Evolutionary conservation across 2,888 invertebrate genomes (phyloP).

Genomic region (Tenthredo mesomela): DNA sequence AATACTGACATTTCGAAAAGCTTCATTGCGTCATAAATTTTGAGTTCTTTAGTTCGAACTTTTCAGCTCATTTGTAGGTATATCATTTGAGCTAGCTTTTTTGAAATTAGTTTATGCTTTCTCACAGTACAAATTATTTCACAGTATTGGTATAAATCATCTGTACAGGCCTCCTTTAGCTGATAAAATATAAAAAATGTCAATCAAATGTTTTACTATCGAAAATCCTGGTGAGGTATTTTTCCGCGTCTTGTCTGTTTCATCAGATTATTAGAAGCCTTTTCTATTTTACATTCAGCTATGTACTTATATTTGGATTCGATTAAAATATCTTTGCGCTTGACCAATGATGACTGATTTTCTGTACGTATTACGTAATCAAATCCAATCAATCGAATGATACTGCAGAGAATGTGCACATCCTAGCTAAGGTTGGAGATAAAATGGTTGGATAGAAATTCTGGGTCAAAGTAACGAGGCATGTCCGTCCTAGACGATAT

Average conservation of each 20-base stretch:
- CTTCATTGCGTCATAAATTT: too few relatives aligned
- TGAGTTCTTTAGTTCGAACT: too few relatives aligned
- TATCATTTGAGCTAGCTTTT: too few relatives aligned
- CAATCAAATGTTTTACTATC: neutral
- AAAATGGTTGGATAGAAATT: constrained; percentile 1
- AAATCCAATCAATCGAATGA: constrained; percentile 1
- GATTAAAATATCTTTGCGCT: neutral
- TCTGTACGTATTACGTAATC: neutral
- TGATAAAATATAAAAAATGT: too few relatives aligned
- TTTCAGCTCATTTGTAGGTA: too few relatives aligned
- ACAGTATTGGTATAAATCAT: too few relatives aligned
- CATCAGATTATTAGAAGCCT: neutral
- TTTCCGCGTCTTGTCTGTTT: neutral
- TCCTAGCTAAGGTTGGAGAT: neutral
- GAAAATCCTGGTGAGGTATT: neutral
- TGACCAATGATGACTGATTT: neutral
- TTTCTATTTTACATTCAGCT: neutral
- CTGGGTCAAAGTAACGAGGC: constrained; percentile 43
- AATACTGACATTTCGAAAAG: too few relatives aligned
- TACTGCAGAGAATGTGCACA: neutral
- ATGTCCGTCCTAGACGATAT: constrained; percentile 6
- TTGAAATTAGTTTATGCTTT: too few relatives aligned
- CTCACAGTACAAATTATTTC: too few relatives aligned
- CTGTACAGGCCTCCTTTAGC: too few relatives aligned
- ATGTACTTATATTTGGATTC: neutral